Conservation (phyloP, 2,888 invertebrate genomes). For the Epistrophe eligans region DNA sequence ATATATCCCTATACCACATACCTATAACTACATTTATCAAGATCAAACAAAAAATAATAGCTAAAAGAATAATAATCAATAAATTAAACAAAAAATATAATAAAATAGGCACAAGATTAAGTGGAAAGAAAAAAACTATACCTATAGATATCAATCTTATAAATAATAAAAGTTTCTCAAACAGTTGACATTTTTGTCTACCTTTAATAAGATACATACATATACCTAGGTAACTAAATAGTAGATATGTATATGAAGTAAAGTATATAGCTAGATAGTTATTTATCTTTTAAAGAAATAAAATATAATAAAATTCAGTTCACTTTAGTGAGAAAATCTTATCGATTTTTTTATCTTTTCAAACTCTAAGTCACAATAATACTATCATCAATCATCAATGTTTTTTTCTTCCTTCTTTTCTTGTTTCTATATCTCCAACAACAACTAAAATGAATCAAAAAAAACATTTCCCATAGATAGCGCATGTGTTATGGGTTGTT, state of each 20-base stretch:
- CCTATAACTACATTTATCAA: too few relatives aligned
- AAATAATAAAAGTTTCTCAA: conserved; percentile 5
- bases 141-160: neutral
- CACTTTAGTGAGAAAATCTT: conserved; percentile 38
- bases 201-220: neutral
- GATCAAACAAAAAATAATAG: neutral
- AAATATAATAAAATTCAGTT: conserved; percentile 21
- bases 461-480: conserved; percentile 8
- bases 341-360: conserved; percentile 63
- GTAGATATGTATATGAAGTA: neutral
- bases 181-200: conserved; percentile 8
- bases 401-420: conserved; percentile 26
- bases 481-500: conserved; percentile 3
- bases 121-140: neutral
- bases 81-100: neutral
- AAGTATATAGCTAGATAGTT: conserved; percentile 19
- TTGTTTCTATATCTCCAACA: conserved; percentile 14
- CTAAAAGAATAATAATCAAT: neutral
- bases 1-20: too few relatives aligned
- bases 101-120: neutral
- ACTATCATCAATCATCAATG: conserved; percentile 59
- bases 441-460: conserved; percentile 27
- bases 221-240: neutral
- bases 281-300: conserved; percentile 6
- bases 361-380: conserved; percentile 47